Evolutionary conservation across 2,797 vertebrate species (phyloP), one percentile per base, ranked within the genome.

Genomic region (Pelodytes ibericus): DNA sequence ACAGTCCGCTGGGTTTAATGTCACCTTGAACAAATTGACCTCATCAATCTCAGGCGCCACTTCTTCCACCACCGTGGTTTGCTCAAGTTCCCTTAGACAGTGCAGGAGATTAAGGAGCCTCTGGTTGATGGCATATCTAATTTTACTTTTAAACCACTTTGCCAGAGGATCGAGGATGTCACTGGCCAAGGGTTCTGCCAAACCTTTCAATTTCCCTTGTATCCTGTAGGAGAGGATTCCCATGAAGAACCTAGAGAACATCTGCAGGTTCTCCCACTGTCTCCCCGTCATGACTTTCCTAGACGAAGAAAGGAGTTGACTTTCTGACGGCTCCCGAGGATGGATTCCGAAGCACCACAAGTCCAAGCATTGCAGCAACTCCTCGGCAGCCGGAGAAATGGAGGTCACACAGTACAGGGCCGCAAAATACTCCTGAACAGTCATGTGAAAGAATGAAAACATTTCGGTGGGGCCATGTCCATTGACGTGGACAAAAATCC

Each of bases 171-270:
- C 3, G 0, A 84, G 64, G 3, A 88, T 56, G 3, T 59, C 73
- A 26, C 25, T 69, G 18, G 57, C 81, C 69, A 49, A 80, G 11
- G 1, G 30, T 4, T 26, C 27, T 13, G 81, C 83, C 67, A 91
- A 77, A 0, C 88, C 89, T 2, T 82, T 73, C 60, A 91, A 57
- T 53, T 88, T 85, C 6, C 86, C 86, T 20, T 72, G 73, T 8
- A 88, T 67, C 9, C 82, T 81, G 47, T 82, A 81, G 71, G 81
- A 79, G 15, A 91, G 81, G 75, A 87, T 79, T 11, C 89, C 90
- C 84, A 88, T 86, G 68, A 92, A 90, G 78, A 92, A 91, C 11
- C 89, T 84, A 13, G 87, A 89, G 71, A 92, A 91, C 89, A 92
- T 90, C 61, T 91, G 89, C 56, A 90, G 81, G 33, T 84, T 84